These are phyloP conservation scores for Myrmecophaga tridactyla DNA, from an alignment of 2,113 vertebrate genomes.

Conservation along the genomic window DNA sequence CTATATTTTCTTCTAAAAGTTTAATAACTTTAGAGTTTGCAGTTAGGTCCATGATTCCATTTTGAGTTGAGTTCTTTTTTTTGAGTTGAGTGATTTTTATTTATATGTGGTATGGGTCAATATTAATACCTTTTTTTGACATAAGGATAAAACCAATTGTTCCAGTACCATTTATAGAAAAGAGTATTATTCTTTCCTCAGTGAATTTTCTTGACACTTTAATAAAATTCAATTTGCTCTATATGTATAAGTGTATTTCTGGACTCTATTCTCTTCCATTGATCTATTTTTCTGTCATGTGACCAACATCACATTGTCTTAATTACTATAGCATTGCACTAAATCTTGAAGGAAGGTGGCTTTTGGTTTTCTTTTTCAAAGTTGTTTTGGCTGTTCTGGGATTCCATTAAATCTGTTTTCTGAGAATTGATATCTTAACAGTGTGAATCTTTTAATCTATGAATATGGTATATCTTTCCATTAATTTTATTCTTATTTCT, in stretches of 20 bases:
- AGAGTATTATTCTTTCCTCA: neutral
- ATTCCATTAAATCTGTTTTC: neutral
- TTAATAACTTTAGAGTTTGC: neutral
- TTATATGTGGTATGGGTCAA: neutral
- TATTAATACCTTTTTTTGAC: neutral
- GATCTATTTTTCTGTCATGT: neutral
- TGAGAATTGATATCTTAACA: constrained; percentile 5
- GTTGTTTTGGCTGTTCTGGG: neutral
- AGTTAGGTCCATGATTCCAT: neutral
- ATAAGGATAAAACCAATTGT: neutral
- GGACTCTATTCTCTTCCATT: neutral
- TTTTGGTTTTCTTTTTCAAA: neutral
- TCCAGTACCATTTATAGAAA: neutral
- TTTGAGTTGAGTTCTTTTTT: too few relatives aligned
- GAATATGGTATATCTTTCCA: neutral
- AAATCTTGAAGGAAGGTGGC: neutral
- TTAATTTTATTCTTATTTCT: neutral
- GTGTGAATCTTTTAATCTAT: neutral
- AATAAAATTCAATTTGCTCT: neutral
- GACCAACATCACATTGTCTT: neutral
- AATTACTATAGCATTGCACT: neutral
- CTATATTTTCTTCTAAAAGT: neutral
- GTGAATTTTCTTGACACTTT: neutral
- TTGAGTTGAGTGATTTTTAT: too few relatives aligned
- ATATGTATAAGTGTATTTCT: neutral